These are phyloP conservation scores for Pogonognathellus flavescens DNA, from an alignment of 1,140 invertebrate genomes.

Conservation along the genomic window DNA sequence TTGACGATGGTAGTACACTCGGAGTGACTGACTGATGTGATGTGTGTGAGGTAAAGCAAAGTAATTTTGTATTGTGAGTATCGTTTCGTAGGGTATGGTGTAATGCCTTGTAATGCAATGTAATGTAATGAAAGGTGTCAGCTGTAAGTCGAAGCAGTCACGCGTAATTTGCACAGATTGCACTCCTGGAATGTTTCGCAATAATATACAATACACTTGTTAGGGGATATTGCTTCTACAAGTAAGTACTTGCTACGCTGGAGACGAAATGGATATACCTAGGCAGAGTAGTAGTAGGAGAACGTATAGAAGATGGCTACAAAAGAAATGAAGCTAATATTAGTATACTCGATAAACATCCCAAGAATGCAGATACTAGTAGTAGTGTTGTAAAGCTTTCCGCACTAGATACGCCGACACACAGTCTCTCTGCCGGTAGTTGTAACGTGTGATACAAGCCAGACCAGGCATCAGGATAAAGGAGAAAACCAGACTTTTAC, in stretches of 20 bases:
- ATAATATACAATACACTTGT: conserved; percentile 37
- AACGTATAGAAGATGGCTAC: neutral
- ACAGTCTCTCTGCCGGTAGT: neutral
- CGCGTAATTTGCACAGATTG: conserved; percentile 49
- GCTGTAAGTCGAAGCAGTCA: conserved; percentile 43
- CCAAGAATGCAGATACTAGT: conserved; percentile 30
- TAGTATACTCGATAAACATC: conserved; percentile 26
- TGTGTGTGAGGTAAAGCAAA: conserved; percentile 20
- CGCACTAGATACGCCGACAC: conserved; percentile 15
- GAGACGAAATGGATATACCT: neutral
- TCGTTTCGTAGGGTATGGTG: neutral
- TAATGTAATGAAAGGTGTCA: conserved; percentile 47
- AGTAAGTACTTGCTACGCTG: too few species aligned
- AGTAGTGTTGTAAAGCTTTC: neutral
- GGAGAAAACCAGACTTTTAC: neutral
- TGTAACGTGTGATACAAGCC: neutral
- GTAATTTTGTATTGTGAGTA: conserved; percentile 33
- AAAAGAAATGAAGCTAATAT: conserved; percentile 47
- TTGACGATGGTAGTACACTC: neutral
- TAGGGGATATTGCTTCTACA: neutral
- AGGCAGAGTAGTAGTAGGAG: neutral
- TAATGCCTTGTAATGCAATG: conserved; percentile 21
- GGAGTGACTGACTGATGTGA: conserved; percentile 27
- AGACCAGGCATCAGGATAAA: neutral
- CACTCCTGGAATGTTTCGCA: conserved; percentile 44